Percentiles rank a stretch among this genome's conserved stretches.
Evolutionary conservation across 2,797 vertebrate species (phyloP).

Genomic region (Dermochelys coriacea): DNA sequence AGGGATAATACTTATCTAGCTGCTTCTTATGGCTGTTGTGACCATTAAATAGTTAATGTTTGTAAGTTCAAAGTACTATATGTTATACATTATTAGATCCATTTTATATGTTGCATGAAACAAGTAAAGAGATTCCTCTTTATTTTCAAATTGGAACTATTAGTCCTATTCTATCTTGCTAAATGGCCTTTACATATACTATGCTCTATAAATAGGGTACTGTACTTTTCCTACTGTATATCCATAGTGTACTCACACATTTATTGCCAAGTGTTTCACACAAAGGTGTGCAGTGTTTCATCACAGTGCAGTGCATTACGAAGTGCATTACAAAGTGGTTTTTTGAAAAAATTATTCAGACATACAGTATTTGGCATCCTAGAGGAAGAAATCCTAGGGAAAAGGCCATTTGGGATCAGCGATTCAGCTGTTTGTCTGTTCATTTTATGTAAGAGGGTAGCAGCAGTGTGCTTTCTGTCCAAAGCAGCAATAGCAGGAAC

Average conservation of each 20-base stretch:
- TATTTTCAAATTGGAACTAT: not conserved
- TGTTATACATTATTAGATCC: not conserved
- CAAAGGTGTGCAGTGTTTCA: not conserved
- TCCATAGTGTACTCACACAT: accelerated
- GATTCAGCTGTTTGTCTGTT: conserved; percentile 72
- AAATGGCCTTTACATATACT: not conserved
- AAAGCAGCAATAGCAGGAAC: conserved; percentile 74
- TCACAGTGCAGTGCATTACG: too few relatives aligned
- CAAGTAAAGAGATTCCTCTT: not conserved
- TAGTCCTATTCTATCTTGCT: conserved; percentile 25
- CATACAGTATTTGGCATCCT: conserved; percentile 57
- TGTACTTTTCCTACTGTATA: not conserved
- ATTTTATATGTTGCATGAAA: not conserved
- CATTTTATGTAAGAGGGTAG: conserved; percentile 74
- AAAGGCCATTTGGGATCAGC: conserved; percentile 68
- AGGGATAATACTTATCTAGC: not conserved
- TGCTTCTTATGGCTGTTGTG: not conserved
- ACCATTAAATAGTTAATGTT: not conserved
- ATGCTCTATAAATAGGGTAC: conserved; percentile 6
- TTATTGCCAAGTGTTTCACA: not conserved
- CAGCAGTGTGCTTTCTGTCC: conserved; percentile 74
- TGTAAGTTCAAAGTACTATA: not conserved
- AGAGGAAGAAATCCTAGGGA: conserved; percentile 61
- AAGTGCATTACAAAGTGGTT: not conserved
- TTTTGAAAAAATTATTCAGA: not conserved